Percentiles rank a stretch among this genome's conserved stretches.
phyloP scores from a whole-genome alignment of 1,140 invertebrate genomes.

The Gonatopus flavifemur region DNA sequence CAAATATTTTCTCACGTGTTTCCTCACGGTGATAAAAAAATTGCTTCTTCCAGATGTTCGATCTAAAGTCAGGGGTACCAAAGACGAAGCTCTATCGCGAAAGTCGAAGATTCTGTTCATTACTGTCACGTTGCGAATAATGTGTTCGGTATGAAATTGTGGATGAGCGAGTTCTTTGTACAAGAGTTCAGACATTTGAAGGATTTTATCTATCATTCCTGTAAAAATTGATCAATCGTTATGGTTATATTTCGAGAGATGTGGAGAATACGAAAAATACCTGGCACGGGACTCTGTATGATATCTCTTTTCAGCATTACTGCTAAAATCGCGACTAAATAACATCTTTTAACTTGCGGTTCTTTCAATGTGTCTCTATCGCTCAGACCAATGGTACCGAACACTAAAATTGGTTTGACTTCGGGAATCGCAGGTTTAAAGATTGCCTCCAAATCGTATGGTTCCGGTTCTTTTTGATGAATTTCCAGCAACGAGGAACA shows the following conservation, averaged over 20 bases:
- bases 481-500: conserved; percentile 33
- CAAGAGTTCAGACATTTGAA: conserved; percentile 40
- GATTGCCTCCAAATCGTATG: conserved; percentile 32
- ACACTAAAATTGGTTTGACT: conserved; percentile 36
- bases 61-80: conserved; percentile 28
- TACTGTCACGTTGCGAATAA: conserved; percentile 42
- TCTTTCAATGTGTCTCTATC: conserved; percentile 38
- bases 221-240: too few species aligned
- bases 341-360: conserved; percentile 47
- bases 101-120: conserved; percentile 51
- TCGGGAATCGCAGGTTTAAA: conserved; percentile 30
- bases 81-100: conserved; percentile 34
- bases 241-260: too few species aligned
- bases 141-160: conserved; percentile 41
- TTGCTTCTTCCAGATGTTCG: conserved; percentile 19
- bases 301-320: conserved; percentile 49
- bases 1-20: conserved; percentile 39
- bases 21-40: conserved; percentile 16
- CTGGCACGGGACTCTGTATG: conserved; percentile 38
- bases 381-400: conserved; percentile 33
- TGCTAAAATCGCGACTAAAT: conserved; percentile 45
- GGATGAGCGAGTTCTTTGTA: conserved; percentile 39
- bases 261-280: too few species aligned
- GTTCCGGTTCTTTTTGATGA: conserved; percentile 21
- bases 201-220: conserved; percentile 46